These are phyloP conservation scores for Nomada hirtipes DNA, from an alignment of 2,888 invertebrate species.

Conservation along the genomic window DNA sequence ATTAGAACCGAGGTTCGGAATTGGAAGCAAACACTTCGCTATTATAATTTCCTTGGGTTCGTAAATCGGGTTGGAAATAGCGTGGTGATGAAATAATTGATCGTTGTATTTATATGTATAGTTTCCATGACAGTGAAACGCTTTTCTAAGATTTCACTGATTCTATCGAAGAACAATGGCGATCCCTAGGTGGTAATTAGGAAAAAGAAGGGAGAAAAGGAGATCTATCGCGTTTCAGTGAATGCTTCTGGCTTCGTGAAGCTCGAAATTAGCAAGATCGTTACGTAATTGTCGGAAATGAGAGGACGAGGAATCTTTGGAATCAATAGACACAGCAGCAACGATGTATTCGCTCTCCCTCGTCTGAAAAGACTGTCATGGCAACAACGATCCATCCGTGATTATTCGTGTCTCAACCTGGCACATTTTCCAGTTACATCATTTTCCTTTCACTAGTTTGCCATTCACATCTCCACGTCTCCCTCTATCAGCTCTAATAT, in stretches of 20 bases:
- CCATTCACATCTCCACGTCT: neutral
- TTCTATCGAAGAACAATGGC: slow-evolving; percentile 11
- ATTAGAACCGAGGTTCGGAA: too few relatives aligned
- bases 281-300: slow-evolving; percentile 47
- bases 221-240: neutral
- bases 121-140: neutral
- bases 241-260: slow-evolving; percentile 19
- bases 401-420: slow-evolving; percentile 49
- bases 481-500: neutral
- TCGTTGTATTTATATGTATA: too few relatives aligned
- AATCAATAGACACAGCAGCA: slow-evolving; percentile 56
- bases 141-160: slow-evolving; percentile 1
- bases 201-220: neutral
- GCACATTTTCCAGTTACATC: slow-evolving; percentile 32
- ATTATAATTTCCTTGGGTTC: too few relatives aligned
- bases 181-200: slow-evolving; percentile 1
- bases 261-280: slow-evolving; percentile 40
- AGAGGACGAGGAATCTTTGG: slow-evolving; percentile 54
- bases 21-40: too few relatives aligned
- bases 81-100: too few relatives aligned
- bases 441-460: slow-evolving; percentile 18
- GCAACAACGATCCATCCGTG: slow-evolving; percentile 73
- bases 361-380: slow-evolving; percentile 69
- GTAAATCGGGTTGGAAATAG: too few relatives aligned
- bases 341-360: slow-evolving; percentile 61